These are phyloP conservation scores for Pseudotriccus pelzelni DNA, from an alignment of 2,797 vertebrate genomes.

Conservation along the genomic window DNA sequence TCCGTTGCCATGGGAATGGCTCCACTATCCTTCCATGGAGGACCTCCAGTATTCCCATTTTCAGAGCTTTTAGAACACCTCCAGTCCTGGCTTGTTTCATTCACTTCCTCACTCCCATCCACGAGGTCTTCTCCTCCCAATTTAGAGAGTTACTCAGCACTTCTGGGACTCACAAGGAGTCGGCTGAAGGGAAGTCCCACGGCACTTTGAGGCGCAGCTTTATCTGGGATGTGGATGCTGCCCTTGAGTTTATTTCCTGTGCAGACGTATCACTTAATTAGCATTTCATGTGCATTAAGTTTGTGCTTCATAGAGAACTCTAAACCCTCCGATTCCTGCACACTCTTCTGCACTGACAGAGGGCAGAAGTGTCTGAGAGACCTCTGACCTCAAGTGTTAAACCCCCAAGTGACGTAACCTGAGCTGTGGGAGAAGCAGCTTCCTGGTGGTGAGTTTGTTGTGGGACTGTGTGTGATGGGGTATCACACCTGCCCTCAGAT, in stretches of 20 bases:
- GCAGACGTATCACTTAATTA: neutral
- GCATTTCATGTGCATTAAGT: neutral
- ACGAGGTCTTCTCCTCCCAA: neutral
- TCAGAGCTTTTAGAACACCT: neutral
- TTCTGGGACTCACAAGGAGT: neutral
- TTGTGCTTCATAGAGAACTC: neutral
- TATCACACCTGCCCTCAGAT: accelerated
- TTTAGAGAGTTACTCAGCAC: conserved; percentile 30
- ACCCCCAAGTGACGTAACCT: neutral
- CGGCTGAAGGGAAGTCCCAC: neutral
- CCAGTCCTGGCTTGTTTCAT: neutral
- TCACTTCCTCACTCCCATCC: neutral
- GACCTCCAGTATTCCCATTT: neutral
- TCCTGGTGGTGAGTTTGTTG: accelerated
- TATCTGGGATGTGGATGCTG: neutral
- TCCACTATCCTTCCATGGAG: neutral
- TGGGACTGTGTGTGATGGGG: neutral
- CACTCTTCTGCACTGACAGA: neutral
- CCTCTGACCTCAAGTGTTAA: neutral
- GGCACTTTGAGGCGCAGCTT: accelerated
- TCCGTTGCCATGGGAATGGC: conserved; percentile 33
- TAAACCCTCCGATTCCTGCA: neutral
- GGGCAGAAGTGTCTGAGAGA: neutral
- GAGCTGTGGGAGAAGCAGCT: neutral
- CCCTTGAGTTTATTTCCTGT: neutral